A percentile compares a stretch with the other conserved stretches of the same genome.
These are phyloP conservation scores for Endotricha flammealis DNA, from an alignment of 2,888 invertebrate genomes.

Conservation along the genomic window DNA sequence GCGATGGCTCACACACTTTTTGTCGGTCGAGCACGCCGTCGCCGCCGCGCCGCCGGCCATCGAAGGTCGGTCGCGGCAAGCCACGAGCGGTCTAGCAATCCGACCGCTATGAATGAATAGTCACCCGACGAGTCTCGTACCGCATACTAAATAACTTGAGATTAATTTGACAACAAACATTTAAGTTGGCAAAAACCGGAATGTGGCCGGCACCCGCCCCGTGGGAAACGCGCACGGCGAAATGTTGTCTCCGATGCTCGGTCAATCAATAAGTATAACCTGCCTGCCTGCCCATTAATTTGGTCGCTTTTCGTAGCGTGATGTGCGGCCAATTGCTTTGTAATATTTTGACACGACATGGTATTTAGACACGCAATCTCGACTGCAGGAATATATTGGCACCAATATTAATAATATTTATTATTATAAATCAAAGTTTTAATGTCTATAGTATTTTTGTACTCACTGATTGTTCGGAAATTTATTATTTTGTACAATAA, in stretches of 20 bases:
- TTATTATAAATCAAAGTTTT: too few species aligned
- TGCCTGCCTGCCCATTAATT: slow-evolving; percentile 23
- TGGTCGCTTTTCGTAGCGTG: slow-evolving; percentile 41
- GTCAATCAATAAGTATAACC: slow-evolving; percentile 34
- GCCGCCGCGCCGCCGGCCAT: too few species aligned
- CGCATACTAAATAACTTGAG: slow-evolving; percentile 69
- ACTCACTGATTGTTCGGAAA: too few species aligned
- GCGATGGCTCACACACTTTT: slow-evolving; percentile 51
- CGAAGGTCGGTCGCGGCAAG: slow-evolving; percentile 67
- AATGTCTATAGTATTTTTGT: too few species aligned
- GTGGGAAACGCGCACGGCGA: slow-evolving; percentile 59
- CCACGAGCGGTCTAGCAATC: slow-evolving; percentile 73
- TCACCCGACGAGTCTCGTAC: slow-evolving; percentile 61
- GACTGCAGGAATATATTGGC: too few species aligned
- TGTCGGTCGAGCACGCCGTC: slow-evolving; percentile 29
- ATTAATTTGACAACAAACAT: slow-evolving; percentile 78
- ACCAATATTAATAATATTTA: too few species aligned
- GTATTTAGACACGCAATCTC: slow-evolving; percentile 30
- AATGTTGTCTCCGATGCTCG: slow-evolving; percentile 58
- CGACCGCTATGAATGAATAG: slow-evolving; percentile 75
- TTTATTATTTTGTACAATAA: too few species aligned
- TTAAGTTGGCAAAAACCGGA: slow-evolving; percentile 73
- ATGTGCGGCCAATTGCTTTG: slow-evolving; percentile 44
- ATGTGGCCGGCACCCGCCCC: slow-evolving; percentile 62
- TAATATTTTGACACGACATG: slow-evolving; percentile 37